Base-by-base conservation (phyloP, 2,797 vertebrate genomes). In the Acipenser oxyrinchus region DNA sequence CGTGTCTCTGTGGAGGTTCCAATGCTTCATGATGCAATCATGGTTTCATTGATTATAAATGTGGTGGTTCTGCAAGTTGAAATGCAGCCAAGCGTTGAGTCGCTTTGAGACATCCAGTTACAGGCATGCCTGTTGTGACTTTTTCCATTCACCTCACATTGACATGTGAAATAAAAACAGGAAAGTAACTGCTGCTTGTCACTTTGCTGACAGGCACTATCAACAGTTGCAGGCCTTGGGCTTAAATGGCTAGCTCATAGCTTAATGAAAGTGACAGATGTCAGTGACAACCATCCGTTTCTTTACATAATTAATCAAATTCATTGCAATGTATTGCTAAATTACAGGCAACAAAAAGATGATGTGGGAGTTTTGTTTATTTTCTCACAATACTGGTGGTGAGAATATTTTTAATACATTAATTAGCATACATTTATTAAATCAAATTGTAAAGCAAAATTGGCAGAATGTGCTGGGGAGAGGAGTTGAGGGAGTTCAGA, bases 51-150 rank as follows among this genome's bases (percentile, higher is more conserved):
- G 11, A 51, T 49, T 49, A 10, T 51, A 64, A 49, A 52, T 64
- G 63, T 52, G 63, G 62, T 15, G 8, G 12, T 64, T 51, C 49
- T 48, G 52, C 63, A 23, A 15, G 49, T n/a, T 13, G 6, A 18
- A n/a, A 52, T 10, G 15, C 10, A 57, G 52, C 48, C 13, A 51
- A 51, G 50, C 51, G 10, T 52, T 13, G 57, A 62, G 4, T 23
- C 50, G 52, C 71, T 69, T 51, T 48, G 59, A 37, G 51, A 65
- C 4, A 48, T 66, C 37, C 15, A 8, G 58, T 59, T 37, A 50
- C 65, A 60, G 55, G 55, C 15, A 59, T 66, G 12, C 10, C 8
- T 49, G 49, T 55, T 13, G 12, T 15, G 48, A 15, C 65, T 48
- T 59, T 49, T 12, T 60, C 57, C 48, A 12, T 49, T 66, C 11